phyloP scores from a whole-genome alignment of 2,113 vertebrate species.

The Pelecanus crispus region DNA sequence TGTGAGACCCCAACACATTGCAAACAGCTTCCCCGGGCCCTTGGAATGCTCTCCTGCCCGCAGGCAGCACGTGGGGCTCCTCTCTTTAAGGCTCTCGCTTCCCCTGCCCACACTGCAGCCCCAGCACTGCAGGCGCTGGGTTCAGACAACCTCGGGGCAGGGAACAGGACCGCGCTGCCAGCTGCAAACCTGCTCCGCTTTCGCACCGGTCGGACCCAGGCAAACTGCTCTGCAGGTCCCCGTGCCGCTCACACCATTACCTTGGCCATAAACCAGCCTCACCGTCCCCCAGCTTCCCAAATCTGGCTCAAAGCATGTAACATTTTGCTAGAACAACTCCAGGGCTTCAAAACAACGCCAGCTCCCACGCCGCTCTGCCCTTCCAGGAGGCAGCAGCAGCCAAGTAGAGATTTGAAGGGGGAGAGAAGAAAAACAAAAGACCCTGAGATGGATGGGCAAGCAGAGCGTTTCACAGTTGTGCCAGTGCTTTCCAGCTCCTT shows the following conservation, averaged over 20 bases:
- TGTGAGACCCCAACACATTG: accelerated
- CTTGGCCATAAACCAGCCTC: neutral
- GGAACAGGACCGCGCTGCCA: accelerated
- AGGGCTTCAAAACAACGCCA: slow-evolving; percentile 31
- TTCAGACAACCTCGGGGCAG: accelerated
- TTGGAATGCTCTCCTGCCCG: neutral
- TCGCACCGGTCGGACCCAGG: accelerated
- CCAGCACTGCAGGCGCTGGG: accelerated
- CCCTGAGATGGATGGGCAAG: neutral
- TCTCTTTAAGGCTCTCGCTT: accelerated
- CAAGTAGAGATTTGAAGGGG: slow-evolving; percentile 7
- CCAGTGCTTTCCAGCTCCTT: accelerated
- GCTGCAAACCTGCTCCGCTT: neutral
- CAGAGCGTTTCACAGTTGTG: neutral
- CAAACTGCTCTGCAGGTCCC: accelerated
- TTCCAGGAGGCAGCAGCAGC: slow-evolving; percentile 50
- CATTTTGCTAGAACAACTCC: slow-evolving; percentile 5
- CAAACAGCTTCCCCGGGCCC: neutral
- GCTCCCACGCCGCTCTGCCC: slow-evolving; percentile 15
- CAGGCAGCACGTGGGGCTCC: accelerated
- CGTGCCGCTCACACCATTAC: neutral
- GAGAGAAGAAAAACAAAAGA: neutral
- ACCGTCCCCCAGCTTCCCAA: slow-evolving; percentile 16
- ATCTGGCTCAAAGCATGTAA: slow-evolving; percentile 9
- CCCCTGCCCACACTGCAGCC: accelerated